phyloP scores from a whole-genome alignment of 2,113 vertebrate species.

The Copsychus sechellarum region DNA sequence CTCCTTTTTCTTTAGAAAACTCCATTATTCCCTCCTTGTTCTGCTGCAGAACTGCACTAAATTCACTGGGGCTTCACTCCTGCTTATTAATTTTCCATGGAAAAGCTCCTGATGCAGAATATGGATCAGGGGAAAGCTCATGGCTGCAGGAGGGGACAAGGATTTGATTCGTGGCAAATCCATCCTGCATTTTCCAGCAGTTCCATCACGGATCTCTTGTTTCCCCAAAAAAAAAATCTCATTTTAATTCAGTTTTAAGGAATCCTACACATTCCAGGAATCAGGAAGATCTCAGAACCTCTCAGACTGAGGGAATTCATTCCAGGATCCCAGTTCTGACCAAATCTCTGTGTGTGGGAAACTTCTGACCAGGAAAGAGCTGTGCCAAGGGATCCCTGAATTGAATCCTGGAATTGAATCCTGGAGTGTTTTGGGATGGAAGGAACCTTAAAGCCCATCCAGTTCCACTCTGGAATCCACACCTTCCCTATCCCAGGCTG shows the following conservation, averaged over 20 bases:
- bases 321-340: fast-evolving
- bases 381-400: neutral
- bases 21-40: neutral
- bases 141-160: neutral
- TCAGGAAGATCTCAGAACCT: neutral
- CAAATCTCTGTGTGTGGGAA: neutral
- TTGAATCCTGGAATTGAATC: neutral
- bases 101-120: neutral
- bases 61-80: neutral
- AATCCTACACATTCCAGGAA: neutral
- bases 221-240: neutral
- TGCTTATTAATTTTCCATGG: neutral
- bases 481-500: fast-evolving
- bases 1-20: neutral
- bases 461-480: neutral
- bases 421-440: neutral
- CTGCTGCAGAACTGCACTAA: neutral
- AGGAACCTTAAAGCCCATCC: neutral
- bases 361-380: neutral
- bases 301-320: neutral
- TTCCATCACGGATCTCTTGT: neutral
- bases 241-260: neutral
- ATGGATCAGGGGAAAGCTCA: neutral
- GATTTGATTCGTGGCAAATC: neutral
- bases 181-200: neutral